phyloP scores from a whole-genome alignment of 2,113 vertebrate genomes.

The Barnardius zonarius region DNA sequence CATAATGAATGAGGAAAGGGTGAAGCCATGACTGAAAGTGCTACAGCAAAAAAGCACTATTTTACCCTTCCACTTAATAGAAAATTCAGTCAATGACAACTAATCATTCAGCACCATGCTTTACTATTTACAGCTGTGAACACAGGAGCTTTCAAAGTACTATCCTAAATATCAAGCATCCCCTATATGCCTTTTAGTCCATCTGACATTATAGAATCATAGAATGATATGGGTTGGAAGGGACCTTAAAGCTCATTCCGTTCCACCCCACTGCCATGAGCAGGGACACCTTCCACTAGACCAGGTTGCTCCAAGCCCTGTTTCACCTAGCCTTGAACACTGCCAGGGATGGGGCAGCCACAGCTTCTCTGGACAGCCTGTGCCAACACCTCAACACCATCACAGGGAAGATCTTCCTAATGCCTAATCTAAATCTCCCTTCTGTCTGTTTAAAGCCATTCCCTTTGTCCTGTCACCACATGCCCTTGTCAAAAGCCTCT shows the following conservation, averaged over 20 bases:
- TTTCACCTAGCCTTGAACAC: background rate
- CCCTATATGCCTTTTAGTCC: background rate
- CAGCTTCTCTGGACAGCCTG: background rate
- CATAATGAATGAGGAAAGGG: background rate
- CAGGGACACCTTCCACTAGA: background rate
- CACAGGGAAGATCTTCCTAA: background rate
- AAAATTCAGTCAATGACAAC: background rate
- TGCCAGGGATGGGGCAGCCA: background rate
- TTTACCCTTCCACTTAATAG: background rate
- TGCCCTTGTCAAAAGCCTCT: background rate
- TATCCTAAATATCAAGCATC: background rate
- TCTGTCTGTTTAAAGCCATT: background rate
- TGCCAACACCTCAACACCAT: accelerated
- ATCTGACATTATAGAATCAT: background rate
- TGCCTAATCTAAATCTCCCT: background rate
- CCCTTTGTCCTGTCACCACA: background rate
- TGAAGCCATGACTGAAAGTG: background rate
- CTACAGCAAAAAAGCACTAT: background rate
- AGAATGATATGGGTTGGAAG: background rate
- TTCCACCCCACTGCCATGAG: accelerated
- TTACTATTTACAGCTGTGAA: background rate
- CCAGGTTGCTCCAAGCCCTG: background rate
- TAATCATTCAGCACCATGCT: background rate
- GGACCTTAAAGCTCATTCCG: background rate
- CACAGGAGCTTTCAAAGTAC: background rate